Base-by-base conservation (phyloP, 2,113 vertebrate species). In the Gracilinanus agilis region DNA sequence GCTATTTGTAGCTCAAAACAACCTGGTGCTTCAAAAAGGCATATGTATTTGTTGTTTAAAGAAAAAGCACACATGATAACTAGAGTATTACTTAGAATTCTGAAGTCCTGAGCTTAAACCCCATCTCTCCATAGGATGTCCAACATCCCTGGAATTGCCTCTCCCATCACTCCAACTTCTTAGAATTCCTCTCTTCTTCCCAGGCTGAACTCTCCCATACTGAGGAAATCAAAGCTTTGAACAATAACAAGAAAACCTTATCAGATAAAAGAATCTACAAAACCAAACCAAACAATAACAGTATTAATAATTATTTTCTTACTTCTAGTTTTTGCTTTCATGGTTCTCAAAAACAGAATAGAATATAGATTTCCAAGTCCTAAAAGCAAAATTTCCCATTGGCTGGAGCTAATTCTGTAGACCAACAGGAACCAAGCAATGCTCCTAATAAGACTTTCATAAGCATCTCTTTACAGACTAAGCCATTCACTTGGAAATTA, bases 1-100 rank as follows among this genome's bases (percentile, higher is more conserved):
- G 90, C 44, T 90, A 89, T 89, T 9, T 90, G 34, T 95, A 54
- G 29, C 88, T 40, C 23, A 44, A 56, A 12, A 2, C 83, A 95
- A 94, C 89, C 95, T 93, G 53, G 88, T 1, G 23, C 34, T 96
- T 24, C 55, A 7, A 56, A 56, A 56, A 56, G 25, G 55, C 24
- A 24, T 56, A 61, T 61, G 25, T 27, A 11, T 58, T 2, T 61
- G 27, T 6, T 61, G 25, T 61, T 61, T 29, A 56, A 27, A 61
- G 56, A 49, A 49, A 61, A 61, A 61, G 55, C 10, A 61, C 25
- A 49, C 24, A 29, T 61, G 24, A 10, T 29, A 61, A 3, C 56
- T 61, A 61, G 56, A 27, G 56, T 25, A 27, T 27, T 61, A 29
- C 25, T 61, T 61, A 27, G 23, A 61, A 27, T n/a, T 75, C 61